These are phyloP conservation scores for Cephalopterus ornatus DNA, from an alignment of 2,113 vertebrate species.

Conservation along the genomic window DNA sequence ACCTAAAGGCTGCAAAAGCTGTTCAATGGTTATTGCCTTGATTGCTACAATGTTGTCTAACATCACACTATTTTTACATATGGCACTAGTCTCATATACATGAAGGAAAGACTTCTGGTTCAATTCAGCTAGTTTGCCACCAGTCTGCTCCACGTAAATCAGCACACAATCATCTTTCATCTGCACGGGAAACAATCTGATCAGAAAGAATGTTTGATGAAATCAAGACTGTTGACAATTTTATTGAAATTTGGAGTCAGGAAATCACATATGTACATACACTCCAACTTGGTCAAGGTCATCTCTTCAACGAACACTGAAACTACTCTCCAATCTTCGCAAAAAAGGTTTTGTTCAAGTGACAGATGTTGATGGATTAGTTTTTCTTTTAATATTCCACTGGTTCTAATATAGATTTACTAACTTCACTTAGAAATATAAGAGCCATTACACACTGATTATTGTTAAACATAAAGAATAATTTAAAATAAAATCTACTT, in stretches of 20 bases:
- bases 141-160: not conserved
- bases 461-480: not conserved
- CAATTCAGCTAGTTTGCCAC: not conserved
- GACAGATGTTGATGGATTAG: not conserved
- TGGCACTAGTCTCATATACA: not conserved
- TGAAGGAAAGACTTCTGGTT: not conserved
- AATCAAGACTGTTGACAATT: not conserved
- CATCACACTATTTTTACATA: not conserved
- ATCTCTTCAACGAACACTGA: not conserved
- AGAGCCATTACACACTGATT: not conserved
- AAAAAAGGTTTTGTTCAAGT: not conserved
- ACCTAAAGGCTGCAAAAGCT: not conserved
- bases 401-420: not conserved
- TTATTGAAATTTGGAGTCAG: not conserved
- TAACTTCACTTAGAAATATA: not conserved
- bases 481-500: constrained; percentile 47
- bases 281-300: not conserved
- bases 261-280: not conserved
- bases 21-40: not conserved
- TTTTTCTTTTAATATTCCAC: not conserved
- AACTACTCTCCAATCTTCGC: not conserved
- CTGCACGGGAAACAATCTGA: not conserved
- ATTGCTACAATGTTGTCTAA: not conserved
- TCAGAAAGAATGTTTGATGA: not conserved
- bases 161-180: not conserved